These are phyloP conservation scores for Oreohelix idahoensis DNA, from an alignment of 1,140 invertebrate species.

Conservation along the genomic window DNA sequence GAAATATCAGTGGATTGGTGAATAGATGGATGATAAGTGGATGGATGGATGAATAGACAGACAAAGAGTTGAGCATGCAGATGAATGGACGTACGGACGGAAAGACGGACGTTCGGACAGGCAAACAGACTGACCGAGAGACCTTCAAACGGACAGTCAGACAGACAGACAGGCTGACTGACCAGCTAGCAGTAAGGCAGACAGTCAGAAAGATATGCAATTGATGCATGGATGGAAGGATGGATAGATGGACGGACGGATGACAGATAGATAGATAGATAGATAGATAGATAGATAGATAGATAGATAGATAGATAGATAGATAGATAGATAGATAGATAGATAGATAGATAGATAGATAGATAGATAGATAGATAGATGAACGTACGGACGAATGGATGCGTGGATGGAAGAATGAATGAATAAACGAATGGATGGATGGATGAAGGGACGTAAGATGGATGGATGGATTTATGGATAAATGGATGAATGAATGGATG, in stretches of 20 bases:
- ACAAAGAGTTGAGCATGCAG: too few species aligned
- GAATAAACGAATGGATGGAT: too few species aligned
- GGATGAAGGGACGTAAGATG: too few species aligned
- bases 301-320: background rate
- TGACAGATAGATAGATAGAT: background rate
- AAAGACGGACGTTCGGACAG: background rate
- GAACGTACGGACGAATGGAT: too few species aligned
- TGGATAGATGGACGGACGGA: background rate
- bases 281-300: background rate
- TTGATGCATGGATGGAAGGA: too few species aligned
- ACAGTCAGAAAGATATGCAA: too few species aligned
- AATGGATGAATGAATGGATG: too few species aligned
- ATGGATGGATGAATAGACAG: background rate
- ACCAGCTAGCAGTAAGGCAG: background rate
- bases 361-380: too few species aligned
- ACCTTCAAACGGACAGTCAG: background rate
- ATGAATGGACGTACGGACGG: background rate
- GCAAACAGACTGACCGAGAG: background rate
- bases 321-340: conserved; percentile 6
- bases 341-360: background rate
- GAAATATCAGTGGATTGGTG: too few species aligned
- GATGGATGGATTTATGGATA: too few species aligned
- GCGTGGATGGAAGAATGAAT: too few species aligned
- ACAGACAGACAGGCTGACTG: background rate
- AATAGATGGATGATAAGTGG: background rate